phyloP scores from a whole-genome alignment of 1,140 invertebrate genomes.

The Papilio machaon region DNA sequence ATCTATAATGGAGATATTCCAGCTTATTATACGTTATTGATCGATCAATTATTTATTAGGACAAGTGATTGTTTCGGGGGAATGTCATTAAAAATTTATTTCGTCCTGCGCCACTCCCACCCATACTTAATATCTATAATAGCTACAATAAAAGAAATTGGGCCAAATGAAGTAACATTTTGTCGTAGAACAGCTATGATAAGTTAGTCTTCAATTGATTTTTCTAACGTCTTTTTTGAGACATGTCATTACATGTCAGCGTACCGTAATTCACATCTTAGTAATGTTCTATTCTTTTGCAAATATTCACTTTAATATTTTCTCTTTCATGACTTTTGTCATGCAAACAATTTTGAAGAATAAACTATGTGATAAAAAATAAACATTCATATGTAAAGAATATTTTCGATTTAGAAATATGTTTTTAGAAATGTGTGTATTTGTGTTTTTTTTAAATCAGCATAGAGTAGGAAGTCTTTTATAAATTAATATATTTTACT shows the following conservation, averaged over 20 bases:
- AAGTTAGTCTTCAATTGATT: not conserved
- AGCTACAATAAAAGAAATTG: not conserved
- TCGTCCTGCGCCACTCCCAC: not conserved
- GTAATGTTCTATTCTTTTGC: not conserved
- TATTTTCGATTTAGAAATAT: too few relatives aligned
- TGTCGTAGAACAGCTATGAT: not conserved
- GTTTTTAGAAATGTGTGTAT: too few relatives aligned
- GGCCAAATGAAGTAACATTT: conserved; percentile 8
- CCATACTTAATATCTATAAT: not conserved
- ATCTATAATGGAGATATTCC: not conserved
- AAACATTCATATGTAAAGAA: too few relatives aligned
- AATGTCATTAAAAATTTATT: not conserved
- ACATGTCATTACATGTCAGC: not conserved
- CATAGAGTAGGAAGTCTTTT: too few relatives aligned
- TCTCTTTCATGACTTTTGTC: not conserved
- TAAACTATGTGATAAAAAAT: not conserved
- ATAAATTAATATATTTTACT: too few relatives aligned
- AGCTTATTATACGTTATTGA: not conserved
- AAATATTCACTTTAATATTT: not conserved
- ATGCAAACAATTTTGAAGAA: not conserved
- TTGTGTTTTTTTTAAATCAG: too few relatives aligned
- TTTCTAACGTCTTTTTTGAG: not conserved
- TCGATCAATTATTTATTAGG: not conserved
- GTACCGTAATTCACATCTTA: not conserved
- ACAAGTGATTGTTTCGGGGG: not conserved